Evolutionary conservation across 1,140 invertebrate species (phyloP).

Genomic region (Harpegnathos saltator): DNA sequence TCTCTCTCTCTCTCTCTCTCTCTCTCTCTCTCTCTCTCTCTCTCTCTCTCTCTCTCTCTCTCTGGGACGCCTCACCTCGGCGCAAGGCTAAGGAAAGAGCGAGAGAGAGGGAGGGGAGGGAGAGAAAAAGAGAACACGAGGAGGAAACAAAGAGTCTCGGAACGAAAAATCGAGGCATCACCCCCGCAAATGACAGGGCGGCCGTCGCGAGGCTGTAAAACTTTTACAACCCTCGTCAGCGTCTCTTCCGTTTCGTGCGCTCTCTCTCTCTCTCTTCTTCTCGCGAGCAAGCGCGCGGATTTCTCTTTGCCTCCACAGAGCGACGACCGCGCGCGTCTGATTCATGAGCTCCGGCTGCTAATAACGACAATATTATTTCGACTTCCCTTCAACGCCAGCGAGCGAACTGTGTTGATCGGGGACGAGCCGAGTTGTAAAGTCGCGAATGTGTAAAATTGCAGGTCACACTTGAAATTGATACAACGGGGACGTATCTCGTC

Average conservation of each 20-base stretch:
- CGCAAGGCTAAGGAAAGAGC: conserved; percentile 5
- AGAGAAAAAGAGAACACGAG: conserved; percentile 16
- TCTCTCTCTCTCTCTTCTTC: conserved; percentile 39
- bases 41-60: too few species aligned
- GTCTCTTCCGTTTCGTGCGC: conserved; percentile 62
- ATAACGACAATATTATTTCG: neutral
- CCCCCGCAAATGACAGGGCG: conserved; percentile 75
- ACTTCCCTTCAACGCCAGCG: neutral
- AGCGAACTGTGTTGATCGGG: neutral
- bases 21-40: too few species aligned
- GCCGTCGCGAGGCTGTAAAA: conserved; percentile 72
- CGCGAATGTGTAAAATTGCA: neutral
- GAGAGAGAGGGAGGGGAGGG: neutral
- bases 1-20: too few species aligned
- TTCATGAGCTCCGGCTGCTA: neutral
- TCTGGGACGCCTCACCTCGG: neutral
- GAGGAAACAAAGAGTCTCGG: conserved; percentile 50
- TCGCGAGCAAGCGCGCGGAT: neutral
- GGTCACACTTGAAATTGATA: neutral
- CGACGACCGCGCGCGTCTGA: neutral
- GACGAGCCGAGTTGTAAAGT: neutral
- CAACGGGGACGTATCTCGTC: neutral
- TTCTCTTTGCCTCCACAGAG: neutral
- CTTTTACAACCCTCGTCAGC: conserved; percentile 76
- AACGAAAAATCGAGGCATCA: conserved; percentile 55